Evolutionary conservation across 2,797 vertebrate genomes (phyloP), one percentile per base, ranked within the genome.

Genomic region (Anolis apletophallus): DNA sequence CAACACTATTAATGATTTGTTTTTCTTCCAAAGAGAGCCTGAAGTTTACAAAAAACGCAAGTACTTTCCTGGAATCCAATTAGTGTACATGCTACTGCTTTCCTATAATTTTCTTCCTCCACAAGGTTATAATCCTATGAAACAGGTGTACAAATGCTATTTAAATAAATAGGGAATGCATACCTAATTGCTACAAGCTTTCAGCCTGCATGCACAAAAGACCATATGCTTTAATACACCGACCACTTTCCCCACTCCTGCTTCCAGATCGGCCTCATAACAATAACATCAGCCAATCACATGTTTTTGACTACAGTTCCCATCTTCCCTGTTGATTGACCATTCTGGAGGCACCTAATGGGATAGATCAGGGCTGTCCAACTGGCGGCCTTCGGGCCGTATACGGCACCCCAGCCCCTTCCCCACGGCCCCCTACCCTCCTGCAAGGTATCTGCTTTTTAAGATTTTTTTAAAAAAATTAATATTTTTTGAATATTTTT

Each of bases 1-100:
- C 54, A 8, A 54, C n/a, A 1, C 40, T 91, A 64, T 83, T 84
- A 86, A 68, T 76, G 57, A 64, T 87, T 91, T 13, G 36, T 59
- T 87, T 6, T 13, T 86, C 80, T 80, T 73, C 19, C 13, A 87
- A n/a, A 87, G 87, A 77, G 54, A 90, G 13, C 23, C 55, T 79
- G 40, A 61, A 50, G 21, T 61, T 80, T 71, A 74, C 14, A 71
- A 1, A 77, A 46, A 50, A 81, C 14, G 11, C 80, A 81, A 67
- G 73, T 46, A 83, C 69, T 74, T 91, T n/a, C 32, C 83, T 32
- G 2, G 34, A 72, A 3, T 75, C 1, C 4, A 50, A 46, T 80
- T 76, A 85, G 19, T 55, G 3, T 36, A 3, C 67, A 36, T 75
- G 16, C 40, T 80, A 26, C 19, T 64, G 12, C 7, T 2, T 36